phyloP scores from a whole-genome alignment of 2,797 vertebrate genomes.

The Helarctos malayanus region DNA sequence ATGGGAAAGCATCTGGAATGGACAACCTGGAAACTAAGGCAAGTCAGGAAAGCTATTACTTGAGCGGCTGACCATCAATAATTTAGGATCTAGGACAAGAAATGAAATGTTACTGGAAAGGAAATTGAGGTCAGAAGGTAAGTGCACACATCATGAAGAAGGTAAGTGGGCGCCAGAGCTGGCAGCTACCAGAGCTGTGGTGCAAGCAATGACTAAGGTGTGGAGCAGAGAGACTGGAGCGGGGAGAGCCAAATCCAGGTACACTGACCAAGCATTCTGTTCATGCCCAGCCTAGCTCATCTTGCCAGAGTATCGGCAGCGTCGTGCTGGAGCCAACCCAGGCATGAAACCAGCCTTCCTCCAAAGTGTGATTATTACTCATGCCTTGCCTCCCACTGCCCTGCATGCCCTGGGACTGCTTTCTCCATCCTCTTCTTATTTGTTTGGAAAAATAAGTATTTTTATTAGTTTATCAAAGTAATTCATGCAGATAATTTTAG shows the following conservation, averaged over 20 bases:
- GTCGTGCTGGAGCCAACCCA: not conserved
- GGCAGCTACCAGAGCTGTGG: not conserved
- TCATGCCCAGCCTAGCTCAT: not conserved
- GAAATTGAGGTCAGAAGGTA: constrained; percentile 11
- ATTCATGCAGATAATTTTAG: constrained; percentile 38
- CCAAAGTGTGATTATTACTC: constrained; percentile 34
- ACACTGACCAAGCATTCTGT: not conserved
- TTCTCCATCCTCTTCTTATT: not conserved
- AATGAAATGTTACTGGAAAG: constrained; percentile 13
- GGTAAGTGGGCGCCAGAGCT: not conserved
- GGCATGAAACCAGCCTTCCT: constrained; percentile 33
- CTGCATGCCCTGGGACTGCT: not conserved
- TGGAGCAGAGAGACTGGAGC: not conserved
- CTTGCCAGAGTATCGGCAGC: not conserved
- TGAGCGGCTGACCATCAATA: not conserved
- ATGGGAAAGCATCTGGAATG: not conserved
- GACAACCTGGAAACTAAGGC: not conserved
- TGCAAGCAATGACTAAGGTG: not conserved
- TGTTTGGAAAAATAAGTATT: constrained; percentile 43
- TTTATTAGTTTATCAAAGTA: constrained; percentile 60
- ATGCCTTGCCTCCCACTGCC: not conserved
- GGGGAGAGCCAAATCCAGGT: not conserved
- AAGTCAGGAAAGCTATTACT: not conserved
- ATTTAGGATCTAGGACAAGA: not conserved
- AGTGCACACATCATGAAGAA: not conserved